Percentiles rank a stretch among this genome's conserved stretches.
Evolutionary conservation across 1,140 invertebrate genomes (phyloP).

Genomic region (Drosophila gunungcola): DNA sequence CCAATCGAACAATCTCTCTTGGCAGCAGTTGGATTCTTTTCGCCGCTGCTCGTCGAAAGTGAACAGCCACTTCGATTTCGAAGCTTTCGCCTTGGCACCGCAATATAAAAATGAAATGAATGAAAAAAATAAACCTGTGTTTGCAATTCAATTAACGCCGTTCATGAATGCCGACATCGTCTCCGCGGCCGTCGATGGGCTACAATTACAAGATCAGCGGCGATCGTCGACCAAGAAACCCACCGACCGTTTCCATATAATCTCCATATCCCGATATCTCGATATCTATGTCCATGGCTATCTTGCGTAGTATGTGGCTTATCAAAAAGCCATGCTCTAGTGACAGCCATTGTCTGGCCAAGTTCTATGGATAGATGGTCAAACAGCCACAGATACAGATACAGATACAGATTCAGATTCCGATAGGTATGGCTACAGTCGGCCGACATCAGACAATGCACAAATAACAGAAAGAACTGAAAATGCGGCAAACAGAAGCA

Average conservation of each 20-base stretch:
- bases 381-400: constrained; percentile 36
- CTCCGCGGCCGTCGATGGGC: constrained; percentile 17
- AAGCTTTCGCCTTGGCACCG: constrained; percentile 53
- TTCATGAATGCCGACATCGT: constrained; percentile 51
- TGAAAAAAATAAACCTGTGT: constrained; percentile 29
- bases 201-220: constrained; percentile 71
- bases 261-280: neutral
- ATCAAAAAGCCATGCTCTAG: constrained; percentile 55
- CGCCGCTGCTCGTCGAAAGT: constrained; percentile 22
- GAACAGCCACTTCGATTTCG: constrained; percentile 38
- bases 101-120: constrained; percentile 9
- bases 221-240: constrained; percentile 25
- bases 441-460: constrained; percentile 26
- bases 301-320: constrained; percentile 48
- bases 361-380: constrained; percentile 66
- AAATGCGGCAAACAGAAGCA: constrained; percentile 34
- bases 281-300: neutral
- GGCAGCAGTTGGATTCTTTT: constrained; percentile 27
- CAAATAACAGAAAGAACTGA: constrained; percentile 31
- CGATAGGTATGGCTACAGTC: neutral
- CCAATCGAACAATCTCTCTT: constrained; percentile 23
- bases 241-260: constrained; percentile 44
- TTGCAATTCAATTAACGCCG: constrained; percentile 81
- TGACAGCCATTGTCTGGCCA: constrained; percentile 64
- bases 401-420: constrained; percentile 19